Conservation (phyloP, 2,797 vertebrate species). For the Muscicapa comitata region DNA sequence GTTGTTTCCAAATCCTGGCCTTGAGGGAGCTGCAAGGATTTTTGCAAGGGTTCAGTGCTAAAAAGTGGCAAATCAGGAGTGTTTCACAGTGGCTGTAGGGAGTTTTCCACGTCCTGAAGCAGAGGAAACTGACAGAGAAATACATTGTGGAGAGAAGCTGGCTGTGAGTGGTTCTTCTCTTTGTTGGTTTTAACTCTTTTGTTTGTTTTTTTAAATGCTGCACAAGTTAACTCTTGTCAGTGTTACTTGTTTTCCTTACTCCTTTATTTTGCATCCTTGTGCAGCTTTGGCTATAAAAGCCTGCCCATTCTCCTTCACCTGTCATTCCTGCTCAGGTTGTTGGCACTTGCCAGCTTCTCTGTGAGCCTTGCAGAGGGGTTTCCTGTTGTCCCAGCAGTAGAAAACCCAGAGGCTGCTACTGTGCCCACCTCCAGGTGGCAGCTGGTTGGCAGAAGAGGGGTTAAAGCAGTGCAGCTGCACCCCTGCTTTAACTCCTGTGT, state of each 20-base stretch:
- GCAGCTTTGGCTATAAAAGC: not conserved
- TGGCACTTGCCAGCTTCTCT: not conserved
- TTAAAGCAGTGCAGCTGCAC: not conserved
- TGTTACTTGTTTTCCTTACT: not conserved
- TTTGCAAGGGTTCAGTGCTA: not conserved
- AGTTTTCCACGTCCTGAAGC: not conserved
- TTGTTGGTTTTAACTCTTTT: not conserved
- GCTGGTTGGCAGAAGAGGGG: not conserved
- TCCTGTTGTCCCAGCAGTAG: not conserved
- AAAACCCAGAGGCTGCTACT: not conserved
- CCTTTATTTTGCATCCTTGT: not conserved
- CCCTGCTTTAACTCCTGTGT: not conserved
- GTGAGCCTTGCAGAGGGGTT: not conserved
- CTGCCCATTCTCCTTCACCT: not conserved
- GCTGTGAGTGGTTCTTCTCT: not conserved
- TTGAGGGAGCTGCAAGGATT: not conserved
- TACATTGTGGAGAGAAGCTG: not conserved
- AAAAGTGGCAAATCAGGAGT: not conserved
- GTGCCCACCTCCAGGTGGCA: not conserved
- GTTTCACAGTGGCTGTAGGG: fast-evolving
- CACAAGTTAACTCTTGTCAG: not conserved
- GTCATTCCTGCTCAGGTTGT: not conserved
- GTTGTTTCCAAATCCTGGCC: not conserved
- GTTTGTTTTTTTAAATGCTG: not conserved
- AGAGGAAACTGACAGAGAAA: not conserved